Conservation (phyloP, 2,113 vertebrate species). For the western clawed frog (Xenopus tropicalis) region DNA sequence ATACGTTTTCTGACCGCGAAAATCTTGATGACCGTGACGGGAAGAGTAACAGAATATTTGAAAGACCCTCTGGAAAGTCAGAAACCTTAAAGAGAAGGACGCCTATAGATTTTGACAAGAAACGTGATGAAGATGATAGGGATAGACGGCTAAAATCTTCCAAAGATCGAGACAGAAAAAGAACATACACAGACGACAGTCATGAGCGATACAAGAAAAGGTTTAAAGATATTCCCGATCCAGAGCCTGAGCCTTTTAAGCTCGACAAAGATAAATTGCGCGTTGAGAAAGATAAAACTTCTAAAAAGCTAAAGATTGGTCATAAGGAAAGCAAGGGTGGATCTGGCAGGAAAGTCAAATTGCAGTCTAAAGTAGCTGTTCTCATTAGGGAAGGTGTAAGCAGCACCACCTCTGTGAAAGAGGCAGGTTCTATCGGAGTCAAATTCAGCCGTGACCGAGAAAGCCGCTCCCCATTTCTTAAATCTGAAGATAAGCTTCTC, state of each 20-base stretch:
- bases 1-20: conserved; percentile 51
- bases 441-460: conserved; percentile 89
- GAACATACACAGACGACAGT: conserved; percentile 40
- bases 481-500: conserved; percentile 58
- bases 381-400: conserved; percentile 87
- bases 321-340: conserved; percentile 58
- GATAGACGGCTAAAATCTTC: conserved; percentile 50
- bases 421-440: conserved; percentile 81
- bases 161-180: conserved; percentile 62
- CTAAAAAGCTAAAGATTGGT: conserved; percentile 64
- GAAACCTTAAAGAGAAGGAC: conserved; percentile 7
- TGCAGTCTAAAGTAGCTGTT: conserved; percentile 90
- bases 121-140: conserved; percentile 42
- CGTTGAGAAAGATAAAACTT: conserved; percentile 57
- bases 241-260: conserved; percentile 28
- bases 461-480: conserved; percentile 86
- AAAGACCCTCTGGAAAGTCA: conserved; percentile 25
- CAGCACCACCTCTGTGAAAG: conserved; percentile 75
- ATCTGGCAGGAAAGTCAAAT: conserved; percentile 72
- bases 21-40: conserved; percentile 46
- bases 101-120: background rate
- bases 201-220: conserved; percentile 48
- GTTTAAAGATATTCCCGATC: conserved; percentile 22
- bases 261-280: conserved; percentile 51
- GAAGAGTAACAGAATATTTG: conserved; percentile 16